phyloP scores from a whole-genome alignment of 2,888 invertebrate species.

The Macroteleia sp. region DNA sequence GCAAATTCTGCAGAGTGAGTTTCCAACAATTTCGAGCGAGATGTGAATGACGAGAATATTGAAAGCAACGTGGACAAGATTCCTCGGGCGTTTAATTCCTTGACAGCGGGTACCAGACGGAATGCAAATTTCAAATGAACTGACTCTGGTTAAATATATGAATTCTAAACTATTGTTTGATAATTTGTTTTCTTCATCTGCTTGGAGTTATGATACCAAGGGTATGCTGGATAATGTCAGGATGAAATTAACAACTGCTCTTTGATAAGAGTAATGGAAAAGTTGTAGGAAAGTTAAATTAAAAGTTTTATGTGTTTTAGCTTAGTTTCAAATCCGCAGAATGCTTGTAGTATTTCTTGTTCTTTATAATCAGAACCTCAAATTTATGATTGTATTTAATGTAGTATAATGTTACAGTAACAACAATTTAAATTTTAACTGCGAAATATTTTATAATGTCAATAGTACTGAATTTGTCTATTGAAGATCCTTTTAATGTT shows the following conservation, averaged over 20 bases:
- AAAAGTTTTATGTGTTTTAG: not conserved
- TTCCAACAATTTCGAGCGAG: constrained; percentile 45
- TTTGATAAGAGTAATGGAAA: not conserved
- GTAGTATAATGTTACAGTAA: too few species aligned
- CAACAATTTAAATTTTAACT: too few species aligned
- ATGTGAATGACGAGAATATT: constrained; percentile 57
- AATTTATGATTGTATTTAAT: too few species aligned
- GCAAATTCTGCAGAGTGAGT: constrained; percentile 45
- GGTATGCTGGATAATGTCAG: not conserved
- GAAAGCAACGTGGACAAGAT: constrained; percentile 58
- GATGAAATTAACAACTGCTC: not conserved
- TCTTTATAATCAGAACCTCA: too few species aligned
- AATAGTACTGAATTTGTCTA: too few species aligned
- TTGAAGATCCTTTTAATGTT: too few species aligned
- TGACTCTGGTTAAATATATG: constrained; percentile 38
- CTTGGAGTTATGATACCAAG: not conserved
- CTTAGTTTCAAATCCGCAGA: too few species aligned
- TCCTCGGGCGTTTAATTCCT: constrained; percentile 57
- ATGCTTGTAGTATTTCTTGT: too few species aligned
- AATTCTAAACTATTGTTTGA: constrained; percentile 40
- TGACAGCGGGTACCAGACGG: constrained; percentile 38
- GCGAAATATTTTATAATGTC: too few species aligned
- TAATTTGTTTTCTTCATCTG: constrained; percentile 42
- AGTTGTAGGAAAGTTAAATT: constrained; percentile 9
- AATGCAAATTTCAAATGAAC: constrained; percentile 49